Evolutionary conservation across 2,888 invertebrate genomes (phyloP), one percentile per base, ranked within the genome.

Genomic region (Osmoderma eremita): DNA sequence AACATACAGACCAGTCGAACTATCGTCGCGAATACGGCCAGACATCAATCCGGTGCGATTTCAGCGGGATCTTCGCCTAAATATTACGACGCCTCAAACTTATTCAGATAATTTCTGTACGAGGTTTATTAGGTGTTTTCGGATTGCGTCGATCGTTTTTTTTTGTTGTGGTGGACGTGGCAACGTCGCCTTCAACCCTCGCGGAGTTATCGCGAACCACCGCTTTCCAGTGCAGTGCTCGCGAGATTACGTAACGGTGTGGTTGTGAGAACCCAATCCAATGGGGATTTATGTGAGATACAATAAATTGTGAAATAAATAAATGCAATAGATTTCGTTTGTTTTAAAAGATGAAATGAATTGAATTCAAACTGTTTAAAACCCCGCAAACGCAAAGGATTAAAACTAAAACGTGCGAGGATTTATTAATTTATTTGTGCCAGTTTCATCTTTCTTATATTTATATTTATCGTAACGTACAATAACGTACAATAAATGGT

Each of bases 221-320:
- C 65, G 20, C 0, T 42, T n/a, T 54, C 42, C 22, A 42, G 54
- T 65, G 65, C 58, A 65, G 65, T 65, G 30, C 48, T 65, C 58
- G 65, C 39, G 65, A 39, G 58, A 58, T 65, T 65, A 65, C 65
- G 65, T 49, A 65, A 65, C 48, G 48, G 65, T 65, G 65, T 36
- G 30, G 63, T 53, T 36, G 58, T 38, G 49, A 61, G 5, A 13
- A 42, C 42, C 42, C 42, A 42, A 42, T 42, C 15, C 15, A 42
- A 15, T 1, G 13, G 10, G 10, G 36, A 36, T 6, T 4, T 15
- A 42, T 15, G 42, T 42, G 15, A 6, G 15, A 41, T 15, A 42
- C 13, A 15, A 42, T 42, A n/a, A 42, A n/a, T 5, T 5, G 10
- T 15, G n/a, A 42, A 3, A 6, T 6, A n/a, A n/a, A n/a, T n/a